Evolutionary conservation across 2,113 vertebrate species (phyloP), one percentile per base, ranked within the genome.

Genomic region (Dipodomys ordii): DNA sequence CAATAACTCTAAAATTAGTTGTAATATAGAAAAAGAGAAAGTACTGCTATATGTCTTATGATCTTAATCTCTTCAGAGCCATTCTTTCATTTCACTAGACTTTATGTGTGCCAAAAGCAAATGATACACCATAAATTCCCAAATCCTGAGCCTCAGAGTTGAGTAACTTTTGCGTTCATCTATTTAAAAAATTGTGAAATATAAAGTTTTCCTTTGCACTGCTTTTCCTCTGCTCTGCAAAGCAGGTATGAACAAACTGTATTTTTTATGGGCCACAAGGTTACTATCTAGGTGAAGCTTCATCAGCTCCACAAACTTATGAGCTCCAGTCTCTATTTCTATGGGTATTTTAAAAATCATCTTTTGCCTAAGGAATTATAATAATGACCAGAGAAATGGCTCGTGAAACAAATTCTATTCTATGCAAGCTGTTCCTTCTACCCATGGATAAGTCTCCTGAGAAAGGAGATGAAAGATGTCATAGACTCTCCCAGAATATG

Each of bases 301-400:
- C 88, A 93, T 95, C 83, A 95, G 27, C 7, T 93, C 93, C 95
- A 95, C 80, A 92, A 81, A 95, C 83, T 90, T 79, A 77, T 0
- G 3, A 95, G 91, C 25, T 83, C 79, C 69, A 53, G 62, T 28
- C 71, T 30, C 84, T 94, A 64, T 83, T 97, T 95, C 73, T 83
- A 87, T 69, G 68, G 13, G 10, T 82, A 83, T 88, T 96, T 90
- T 95, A 90, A 68, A 96, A 89, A 86, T 78, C 79, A 92, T 27
- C 22, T 95, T 97, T 94, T 94, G 85, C 93, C 94, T 94, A 96
- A 95, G 78, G 88, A 97, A 93, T 74, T 91, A 57, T 44, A 96
- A 94, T 83, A 82, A 77, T 85, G 87, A 85, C 60, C 68, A 44
- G 85, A 22, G 25, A 96, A 97, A 96, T 1, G 10, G 88, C 23